Conservation (phyloP, 2,888 invertebrate species). For the Aporophyla lueneburgensis region DNA sequence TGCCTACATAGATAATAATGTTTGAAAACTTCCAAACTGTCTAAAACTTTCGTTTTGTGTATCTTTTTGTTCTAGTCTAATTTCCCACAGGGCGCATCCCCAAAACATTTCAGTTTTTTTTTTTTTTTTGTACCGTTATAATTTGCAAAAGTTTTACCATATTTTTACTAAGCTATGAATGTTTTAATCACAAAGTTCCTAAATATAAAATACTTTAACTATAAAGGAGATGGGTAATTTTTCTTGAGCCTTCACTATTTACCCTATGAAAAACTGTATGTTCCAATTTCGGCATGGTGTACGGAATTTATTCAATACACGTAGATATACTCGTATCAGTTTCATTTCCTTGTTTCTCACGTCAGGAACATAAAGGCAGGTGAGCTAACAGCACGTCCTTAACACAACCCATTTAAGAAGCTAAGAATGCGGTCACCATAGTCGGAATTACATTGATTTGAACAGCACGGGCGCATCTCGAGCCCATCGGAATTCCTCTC, state of each 20-base stretch:
- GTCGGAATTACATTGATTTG: conserved; percentile 42
- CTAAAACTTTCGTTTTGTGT: neutral
- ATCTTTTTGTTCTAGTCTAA: conserved; percentile 64
- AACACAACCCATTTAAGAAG: conserved; percentile 31
- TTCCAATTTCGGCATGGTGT: neutral
- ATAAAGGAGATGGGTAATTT: neutral
- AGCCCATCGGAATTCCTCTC: conserved; percentile 45
- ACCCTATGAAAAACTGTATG: neutral
- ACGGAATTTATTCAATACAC: neutral
- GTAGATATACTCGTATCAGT: neutral
- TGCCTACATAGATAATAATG: conserved; percentile 35
- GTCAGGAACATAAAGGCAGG: neutral
- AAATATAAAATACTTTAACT: neutral
- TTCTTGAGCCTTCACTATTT: too few relatives aligned
- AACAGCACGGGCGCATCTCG: conserved; percentile 5
- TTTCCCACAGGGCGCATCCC: conserved; percentile 70
- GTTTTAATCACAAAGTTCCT: conserved; percentile 6
- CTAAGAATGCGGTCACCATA: conserved; percentile 43
- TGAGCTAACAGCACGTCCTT: neutral
- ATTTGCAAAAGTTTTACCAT: conserved; percentile 13
- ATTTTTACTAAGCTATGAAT: neutral
- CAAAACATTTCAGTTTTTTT: conserved; percentile 63
- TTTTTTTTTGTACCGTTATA: conserved; percentile 48
- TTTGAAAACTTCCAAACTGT: neutral
- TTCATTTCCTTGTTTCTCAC: conserved; percentile 11